A percentile compares a stretch with the other conserved stretches of the same genome.
Conservation (phyloP, 2,888 invertebrate species). For the Drosophila melanosoma region DNA sequence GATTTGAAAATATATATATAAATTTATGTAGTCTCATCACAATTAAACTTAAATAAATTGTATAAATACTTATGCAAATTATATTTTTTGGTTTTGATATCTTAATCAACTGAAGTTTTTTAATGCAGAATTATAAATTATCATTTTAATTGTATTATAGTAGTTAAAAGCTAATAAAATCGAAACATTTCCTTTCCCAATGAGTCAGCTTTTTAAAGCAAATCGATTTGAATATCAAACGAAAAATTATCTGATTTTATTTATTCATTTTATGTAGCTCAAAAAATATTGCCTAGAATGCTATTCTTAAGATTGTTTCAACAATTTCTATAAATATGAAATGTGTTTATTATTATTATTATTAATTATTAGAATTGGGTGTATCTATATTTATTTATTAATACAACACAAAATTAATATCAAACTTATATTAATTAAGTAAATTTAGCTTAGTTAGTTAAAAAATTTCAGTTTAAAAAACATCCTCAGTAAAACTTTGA, state of each 20-base stretch:
- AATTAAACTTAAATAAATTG: background rate
- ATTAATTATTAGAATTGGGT: background rate
- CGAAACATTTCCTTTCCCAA: background rate
- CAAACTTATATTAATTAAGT: background rate
- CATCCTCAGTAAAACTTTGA: background rate
- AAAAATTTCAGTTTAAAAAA: background rate
- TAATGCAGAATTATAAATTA: background rate
- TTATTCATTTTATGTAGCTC: background rate
- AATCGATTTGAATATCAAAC: background rate
- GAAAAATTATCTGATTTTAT: too few relatives aligned
- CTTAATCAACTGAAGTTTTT: background rate
- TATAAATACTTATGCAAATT: background rate
- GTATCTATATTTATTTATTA: background rate
- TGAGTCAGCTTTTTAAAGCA: background rate
- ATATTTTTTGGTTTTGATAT: background rate
- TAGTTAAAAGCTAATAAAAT: background rate
- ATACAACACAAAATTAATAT: background rate
- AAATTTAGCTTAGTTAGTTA: background rate
- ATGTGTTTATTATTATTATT: background rate
- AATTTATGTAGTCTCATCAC: background rate
- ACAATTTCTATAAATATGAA: background rate
- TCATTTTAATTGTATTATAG: background rate
- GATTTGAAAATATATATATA: background rate
- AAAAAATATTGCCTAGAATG: background rate
- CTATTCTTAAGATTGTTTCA: background rate